Evolutionary conservation across 2,797 vertebrate species (phyloP), one percentile per base, ranked within the genome.

Genomic region (Urophycis tenuis): DNA sequence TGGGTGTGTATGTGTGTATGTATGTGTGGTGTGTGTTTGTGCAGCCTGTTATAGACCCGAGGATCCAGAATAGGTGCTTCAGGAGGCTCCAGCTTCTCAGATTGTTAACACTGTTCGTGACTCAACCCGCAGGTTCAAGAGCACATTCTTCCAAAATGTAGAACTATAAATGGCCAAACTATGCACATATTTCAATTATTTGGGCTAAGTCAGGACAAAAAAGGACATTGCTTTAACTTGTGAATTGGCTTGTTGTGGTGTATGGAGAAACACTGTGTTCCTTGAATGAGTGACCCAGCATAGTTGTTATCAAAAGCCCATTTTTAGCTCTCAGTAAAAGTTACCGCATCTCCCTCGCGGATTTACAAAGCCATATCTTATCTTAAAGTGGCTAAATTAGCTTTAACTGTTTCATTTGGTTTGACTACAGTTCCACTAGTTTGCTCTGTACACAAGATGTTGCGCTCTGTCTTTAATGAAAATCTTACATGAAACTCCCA

Each of bases 11-110:
- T 39, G 36, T 39, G 10, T 39, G 14, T 34, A 7, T 34, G 33
- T 34, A 7, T 3, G 33, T 3, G 33, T 3, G 33, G 33, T 39
- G 36, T 39, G 36, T 39, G 36, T 3, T 10, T 39, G 36, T 60
- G 29, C 29, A 12, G 2, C 22, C 78, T 79, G 60, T 84, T 82
- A 79, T 82, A 25, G 41, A 77, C 36, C 41, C 74, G 45, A 53
- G 45, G 79, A 81, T 77, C 75, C 73, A 75, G 73, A 71, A 74
- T 31, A 67, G 64, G 60, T 75, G 70, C 39, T 74, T 76, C 84
- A 84, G 79, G 75, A 86, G 73, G 84, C 76, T 25, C 64, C 80
- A 78, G 79, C 79, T 32, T 78, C 71, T 80, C 45, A 32, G 22
- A 32, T 75, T 79, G 71, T 81, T 78, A 86, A 78, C 72, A 80